Evolutionary conservation across 2,888 invertebrate genomes (phyloP).

Genomic region (Thereva unica): DNA sequence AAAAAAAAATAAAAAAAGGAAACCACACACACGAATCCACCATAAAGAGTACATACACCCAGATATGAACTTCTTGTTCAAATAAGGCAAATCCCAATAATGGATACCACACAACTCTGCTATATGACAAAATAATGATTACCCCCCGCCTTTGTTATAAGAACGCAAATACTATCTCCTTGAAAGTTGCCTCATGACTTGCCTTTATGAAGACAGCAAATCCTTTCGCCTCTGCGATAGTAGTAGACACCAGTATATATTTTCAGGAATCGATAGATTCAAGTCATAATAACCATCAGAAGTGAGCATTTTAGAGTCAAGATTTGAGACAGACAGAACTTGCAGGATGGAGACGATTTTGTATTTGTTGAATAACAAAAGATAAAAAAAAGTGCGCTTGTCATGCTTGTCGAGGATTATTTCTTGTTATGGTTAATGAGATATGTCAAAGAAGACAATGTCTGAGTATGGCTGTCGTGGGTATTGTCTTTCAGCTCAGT

Average conservation of each 20-base stretch:
- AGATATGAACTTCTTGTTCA: not conserved
- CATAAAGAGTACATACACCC: too few relatives aligned
- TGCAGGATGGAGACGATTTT: slow-evolving; percentile 1
- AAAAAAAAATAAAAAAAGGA: too few relatives aligned
- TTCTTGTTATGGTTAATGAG: slow-evolving; percentile 34
- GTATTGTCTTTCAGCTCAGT: not conserved
- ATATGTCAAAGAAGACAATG: slow-evolving; percentile 32
- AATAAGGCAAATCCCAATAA: slow-evolving; percentile 19
- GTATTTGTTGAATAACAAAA: slow-evolving; percentile 17
- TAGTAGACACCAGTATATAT: slow-evolving; percentile 14
- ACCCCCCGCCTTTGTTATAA: slow-evolving; percentile 2
- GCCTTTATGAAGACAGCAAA: slow-evolving; percentile 6
- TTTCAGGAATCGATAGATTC: slow-evolving; percentile 28
- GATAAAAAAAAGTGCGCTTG: slow-evolving; percentile 11
- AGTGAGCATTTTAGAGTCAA: not conserved
- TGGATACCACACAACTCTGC: slow-evolving; percentile 28
- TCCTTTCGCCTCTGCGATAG: not conserved
- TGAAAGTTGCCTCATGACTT: slow-evolving; percentile 1
- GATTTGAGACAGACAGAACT: slow-evolving; percentile 20
- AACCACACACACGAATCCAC: too few relatives aligned
- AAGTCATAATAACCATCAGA: slow-evolving; percentile 22
- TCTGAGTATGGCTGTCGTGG: slow-evolving; percentile 14
- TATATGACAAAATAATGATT: slow-evolving; percentile 26
- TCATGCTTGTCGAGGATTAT: slow-evolving; percentile 24
- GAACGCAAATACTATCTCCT: slow-evolving; percentile 19